Percentiles rank a stretch among this genome's conserved stretches.
These are phyloP conservation scores for Triplophysa tibetana DNA, from an alignment of 2,113 vertebrate genomes.

Conservation along the genomic window DNA sequence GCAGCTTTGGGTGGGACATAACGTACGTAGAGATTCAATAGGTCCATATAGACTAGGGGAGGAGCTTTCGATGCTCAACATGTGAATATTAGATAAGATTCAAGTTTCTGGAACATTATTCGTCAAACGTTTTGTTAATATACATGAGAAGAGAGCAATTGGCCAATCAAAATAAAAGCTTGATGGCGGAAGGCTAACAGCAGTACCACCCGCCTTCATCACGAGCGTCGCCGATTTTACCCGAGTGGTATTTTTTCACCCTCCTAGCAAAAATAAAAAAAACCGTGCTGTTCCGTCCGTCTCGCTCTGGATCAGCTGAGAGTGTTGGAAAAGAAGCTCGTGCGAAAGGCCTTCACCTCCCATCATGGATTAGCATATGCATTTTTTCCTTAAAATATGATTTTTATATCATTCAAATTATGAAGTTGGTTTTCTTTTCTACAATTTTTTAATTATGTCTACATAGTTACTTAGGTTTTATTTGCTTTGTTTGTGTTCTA, in stretches of 20 bases:
- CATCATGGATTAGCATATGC: constrained; percentile 48
- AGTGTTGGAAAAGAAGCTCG: constrained; percentile 79
- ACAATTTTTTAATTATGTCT: constrained; percentile 5
- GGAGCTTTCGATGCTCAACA: background rate
- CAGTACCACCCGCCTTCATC: constrained; percentile 67
- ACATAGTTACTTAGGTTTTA: constrained; percentile 14
- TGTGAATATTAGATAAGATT: constrained; percentile 58
- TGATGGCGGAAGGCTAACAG: constrained; percentile 56
- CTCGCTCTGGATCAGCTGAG: constrained; percentile 77
- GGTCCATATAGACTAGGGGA: constrained; percentile 31
- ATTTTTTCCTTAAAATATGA: constrained; percentile 49
- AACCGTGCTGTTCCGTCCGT: constrained; percentile 70
- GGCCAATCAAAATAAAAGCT: constrained; percentile 62
- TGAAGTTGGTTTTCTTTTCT: constrained; percentile 1
- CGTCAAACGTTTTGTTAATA: constrained; percentile 60
- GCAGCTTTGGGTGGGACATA: constrained; percentile 52
- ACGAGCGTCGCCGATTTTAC: constrained; percentile 71
- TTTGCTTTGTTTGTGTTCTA: constrained; percentile 54
- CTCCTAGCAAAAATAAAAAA: constrained; percentile 81
- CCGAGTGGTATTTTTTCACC: constrained; percentile 73
- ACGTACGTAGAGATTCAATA: constrained; percentile 48
- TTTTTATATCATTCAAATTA: background rate
- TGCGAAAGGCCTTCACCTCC: constrained; percentile 69
- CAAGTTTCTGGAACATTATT: constrained; percentile 50
- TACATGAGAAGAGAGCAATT: constrained; percentile 24